A percentile compares a stretch with the other conserved stretches of the same genome.
Evolutionary conservation across 2,797 vertebrate species (phyloP).

Genomic region (Botia kubotai): DNA sequence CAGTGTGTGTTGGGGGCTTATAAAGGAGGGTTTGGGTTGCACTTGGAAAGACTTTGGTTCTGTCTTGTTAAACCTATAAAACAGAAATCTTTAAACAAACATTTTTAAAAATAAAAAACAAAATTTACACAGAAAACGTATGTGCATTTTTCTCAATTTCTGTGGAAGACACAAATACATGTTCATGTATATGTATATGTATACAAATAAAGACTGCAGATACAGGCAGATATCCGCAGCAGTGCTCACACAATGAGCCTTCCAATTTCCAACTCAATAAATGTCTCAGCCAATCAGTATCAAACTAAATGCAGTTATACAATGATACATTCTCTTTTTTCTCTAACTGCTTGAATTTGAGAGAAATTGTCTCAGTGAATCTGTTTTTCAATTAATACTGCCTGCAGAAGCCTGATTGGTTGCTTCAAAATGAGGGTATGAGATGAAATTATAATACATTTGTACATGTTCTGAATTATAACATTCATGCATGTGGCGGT

Average conservation of each 20-base stretch:
- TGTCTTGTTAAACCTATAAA: background rate
- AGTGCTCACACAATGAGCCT: too few relatives aligned
- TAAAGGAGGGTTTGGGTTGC: background rate
- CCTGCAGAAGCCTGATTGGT: too few relatives aligned
- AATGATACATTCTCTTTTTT: background rate
- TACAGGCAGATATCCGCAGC: background rate
- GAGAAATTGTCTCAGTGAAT: background rate
- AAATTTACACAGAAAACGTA: background rate
- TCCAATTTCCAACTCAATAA: too few relatives aligned
- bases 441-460: background rate
- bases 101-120: background rate
- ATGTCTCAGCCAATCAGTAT: background rate
- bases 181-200: background rate
- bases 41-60: background rate
- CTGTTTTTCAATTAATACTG: background rate
- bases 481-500: too few relatives aligned
- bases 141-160: too few relatives aligned
- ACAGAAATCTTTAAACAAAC: background rate
- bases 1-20: background rate
- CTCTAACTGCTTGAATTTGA: background rate
- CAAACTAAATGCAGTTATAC: background rate
- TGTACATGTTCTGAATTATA: background rate
- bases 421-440: background rate
- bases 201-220: background rate
- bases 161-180: too few relatives aligned